Evolutionary conservation across 1,140 invertebrate genomes (phyloP), one percentile per base, ranked within the genome.

Genomic region (Drosophila willistoni): DNA sequence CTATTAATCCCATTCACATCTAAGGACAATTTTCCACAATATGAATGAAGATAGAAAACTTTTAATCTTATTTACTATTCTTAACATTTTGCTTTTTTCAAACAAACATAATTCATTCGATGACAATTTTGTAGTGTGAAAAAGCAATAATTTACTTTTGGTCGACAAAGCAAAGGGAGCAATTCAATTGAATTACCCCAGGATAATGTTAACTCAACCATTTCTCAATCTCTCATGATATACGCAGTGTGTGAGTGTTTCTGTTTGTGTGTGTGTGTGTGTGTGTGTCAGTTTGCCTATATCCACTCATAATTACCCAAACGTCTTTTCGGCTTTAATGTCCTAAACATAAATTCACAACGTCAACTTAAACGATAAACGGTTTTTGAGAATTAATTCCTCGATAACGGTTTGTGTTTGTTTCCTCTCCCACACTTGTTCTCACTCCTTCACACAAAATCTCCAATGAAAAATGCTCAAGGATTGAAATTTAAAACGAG

Each of bases 401-500:
- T n/a, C 73, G 73, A 76, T 77, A 77, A 77, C 55, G 74, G 67
- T 61, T 77, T 60, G 56, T 34, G 19, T 36, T 44, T 1, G 34
- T 44, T 42, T 19, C 44, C 14, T 7, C 42, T 29, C 6, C 29
- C n/a, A n/a, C n/a, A 29, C 25, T 29, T 36, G 10, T 36, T 0
- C 34, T 9, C 34, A 36, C 56, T 7, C 22, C 29, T 14, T 36
- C 13, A 19, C 10, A 13, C 10, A 39, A 39, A 42, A 62, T 44
- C 34, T 34, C 34, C 39, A 77, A 71, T 77, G 74, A 77, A 77
- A 77, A 77, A 77, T 77, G 67, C 67, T 75, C 60, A 64, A 62
- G 56, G 66, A 77, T 71, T 77, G 74, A 77, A 77, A 77, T 77
- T 77, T 77, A 77, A 77, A 77, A 74, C 73, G 67, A 62, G 44